Percentiles rank a stretch among this genome's conserved stretches.
phyloP scores from a whole-genome alignment of 1,140 invertebrate species.

The Bombus pyrosoma region DNA sequence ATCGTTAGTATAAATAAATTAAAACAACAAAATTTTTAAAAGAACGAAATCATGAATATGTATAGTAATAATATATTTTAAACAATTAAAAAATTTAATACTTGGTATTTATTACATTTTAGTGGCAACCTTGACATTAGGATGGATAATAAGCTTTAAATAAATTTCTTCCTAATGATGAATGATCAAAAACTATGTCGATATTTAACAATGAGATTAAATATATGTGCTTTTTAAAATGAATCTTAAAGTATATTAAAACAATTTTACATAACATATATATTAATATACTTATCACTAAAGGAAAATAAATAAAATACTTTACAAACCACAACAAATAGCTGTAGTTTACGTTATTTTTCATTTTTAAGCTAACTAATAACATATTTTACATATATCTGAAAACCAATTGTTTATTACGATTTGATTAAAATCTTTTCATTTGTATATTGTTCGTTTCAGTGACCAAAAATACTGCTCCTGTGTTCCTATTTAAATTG shows the following conservation, averaged over 20 bases:
- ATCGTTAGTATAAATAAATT: slow-evolving; percentile 29
- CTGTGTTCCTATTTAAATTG: neutral
- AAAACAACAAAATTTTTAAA: slow-evolving; percentile 21
- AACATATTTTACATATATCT: slow-evolving; percentile 37
- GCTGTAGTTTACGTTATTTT: slow-evolving; percentile 22
- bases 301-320: slow-evolving; percentile 64
- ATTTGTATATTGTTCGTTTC: neutral
- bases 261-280: slow-evolving; percentile 41
- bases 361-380: slow-evolving; percentile 41
- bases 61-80: slow-evolving; percentile 7
- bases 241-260: slow-evolving; percentile 33
- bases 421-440: slow-evolving; percentile 5
- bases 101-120: slow-evolving; percentile 21
- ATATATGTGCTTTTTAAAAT: slow-evolving; percentile 34
- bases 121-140: slow-evolving; percentile 9
- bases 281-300: slow-evolving; percentile 60
- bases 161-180: slow-evolving; percentile 14
- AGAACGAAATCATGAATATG: neutral
- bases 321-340: slow-evolving; percentile 41
- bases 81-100: slow-evolving; percentile 36
- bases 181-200: slow-evolving; percentile 4
- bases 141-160: slow-evolving; percentile 18
- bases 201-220: slow-evolving; percentile 47
- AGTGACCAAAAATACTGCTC: slow-evolving; percentile 18
- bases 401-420: slow-evolving; percentile 18